Evolutionary conservation across 2,113 vertebrate species (phyloP).

Genomic region (Menidia beryllina): DNA sequence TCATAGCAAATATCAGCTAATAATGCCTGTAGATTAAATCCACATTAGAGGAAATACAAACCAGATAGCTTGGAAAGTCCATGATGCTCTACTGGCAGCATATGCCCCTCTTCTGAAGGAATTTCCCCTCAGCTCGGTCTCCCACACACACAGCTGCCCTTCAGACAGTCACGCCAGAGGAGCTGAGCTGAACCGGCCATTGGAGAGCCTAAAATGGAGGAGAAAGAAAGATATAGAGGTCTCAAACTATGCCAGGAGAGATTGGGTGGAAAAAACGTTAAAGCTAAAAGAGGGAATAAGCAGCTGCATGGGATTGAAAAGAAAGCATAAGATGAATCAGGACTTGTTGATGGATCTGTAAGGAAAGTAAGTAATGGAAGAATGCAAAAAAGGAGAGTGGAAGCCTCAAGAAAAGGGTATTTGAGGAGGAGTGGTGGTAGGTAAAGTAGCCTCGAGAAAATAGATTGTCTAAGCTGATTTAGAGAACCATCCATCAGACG

Average conservation of each 20-base stretch:
- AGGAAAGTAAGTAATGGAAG: conserved; percentile 36
- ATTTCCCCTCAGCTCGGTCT: conserved; percentile 71
- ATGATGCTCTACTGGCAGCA: conserved; percentile 50
- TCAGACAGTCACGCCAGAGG: conserved; percentile 61
- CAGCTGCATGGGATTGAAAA: conserved; percentile 35
- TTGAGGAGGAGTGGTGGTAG: conserved; percentile 38
- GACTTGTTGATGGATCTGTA: conserved; percentile 35
- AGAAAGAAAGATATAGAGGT: conserved; percentile 37
- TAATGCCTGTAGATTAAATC: conserved; percentile 59
- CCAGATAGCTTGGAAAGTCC: conserved; percentile 78
- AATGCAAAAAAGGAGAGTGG: conserved; percentile 25
- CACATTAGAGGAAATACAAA: conserved; percentile 73
- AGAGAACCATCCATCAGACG: conserved; percentile 58
- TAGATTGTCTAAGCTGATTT: conserved; percentile 48
- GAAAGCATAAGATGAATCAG: conserved; percentile 36
- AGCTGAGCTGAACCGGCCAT: conserved; percentile 27
- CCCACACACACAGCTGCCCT: conserved; percentile 73
- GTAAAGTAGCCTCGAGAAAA: conserved; percentile 49
- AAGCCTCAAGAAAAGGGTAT: conserved; percentile 34
- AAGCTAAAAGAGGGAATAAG: conserved; percentile 26
- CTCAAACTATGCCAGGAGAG: conserved; percentile 53
- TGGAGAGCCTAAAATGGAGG: conserved; percentile 24
- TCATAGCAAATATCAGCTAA: conserved; percentile 60
- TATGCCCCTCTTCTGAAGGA: conserved; percentile 74
- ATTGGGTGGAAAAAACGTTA: conserved; percentile 36